These are phyloP conservation scores for Syngnathus scovelli DNA, from an alignment of 2,113 vertebrate genomes.

Conservation along the genomic window DNA sequence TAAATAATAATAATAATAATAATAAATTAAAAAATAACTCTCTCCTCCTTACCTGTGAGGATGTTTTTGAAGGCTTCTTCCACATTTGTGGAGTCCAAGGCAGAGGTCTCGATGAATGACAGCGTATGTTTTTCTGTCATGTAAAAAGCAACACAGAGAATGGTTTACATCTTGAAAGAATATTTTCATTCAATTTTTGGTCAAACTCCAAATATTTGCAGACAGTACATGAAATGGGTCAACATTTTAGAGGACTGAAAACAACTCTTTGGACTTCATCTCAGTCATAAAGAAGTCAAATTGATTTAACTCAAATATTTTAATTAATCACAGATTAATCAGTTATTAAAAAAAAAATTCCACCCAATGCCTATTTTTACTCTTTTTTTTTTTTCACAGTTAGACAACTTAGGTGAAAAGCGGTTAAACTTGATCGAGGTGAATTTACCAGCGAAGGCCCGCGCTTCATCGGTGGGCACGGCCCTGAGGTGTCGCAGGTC, in stretches of 20 bases:
- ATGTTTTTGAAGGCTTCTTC: constrained; percentile 98
- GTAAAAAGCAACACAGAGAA: neutral
- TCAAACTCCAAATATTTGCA: no score
- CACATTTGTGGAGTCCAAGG: constrained; percentile 95
- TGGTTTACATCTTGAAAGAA: neutral
- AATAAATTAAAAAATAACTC: neutral
- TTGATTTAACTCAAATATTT: no score
- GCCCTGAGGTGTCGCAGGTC: constrained; percentile 90
- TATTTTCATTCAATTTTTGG: neutral
- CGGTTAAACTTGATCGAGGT: neutral
- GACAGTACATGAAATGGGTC: no score
- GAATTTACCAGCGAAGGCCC: constrained; percentile 82
- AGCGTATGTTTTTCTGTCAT: constrained; percentile 90
- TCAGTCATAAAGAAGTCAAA: no score
- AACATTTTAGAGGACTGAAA: no score
- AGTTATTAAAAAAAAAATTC: no score
- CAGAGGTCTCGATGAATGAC: constrained; percentile 98
- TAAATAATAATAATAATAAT: neutral
- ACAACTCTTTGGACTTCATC: no score
- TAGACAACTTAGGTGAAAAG: neutral
- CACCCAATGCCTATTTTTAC: no score
- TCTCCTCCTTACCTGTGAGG: constrained; percentile 78
- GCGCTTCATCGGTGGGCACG: constrained; percentile 89
- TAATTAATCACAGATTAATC: no score
- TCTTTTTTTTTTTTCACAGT: neutral